phyloP scores from a whole-genome alignment of 2,797 vertebrate genomes.

The Pseudochromis fuscus region DNA sequence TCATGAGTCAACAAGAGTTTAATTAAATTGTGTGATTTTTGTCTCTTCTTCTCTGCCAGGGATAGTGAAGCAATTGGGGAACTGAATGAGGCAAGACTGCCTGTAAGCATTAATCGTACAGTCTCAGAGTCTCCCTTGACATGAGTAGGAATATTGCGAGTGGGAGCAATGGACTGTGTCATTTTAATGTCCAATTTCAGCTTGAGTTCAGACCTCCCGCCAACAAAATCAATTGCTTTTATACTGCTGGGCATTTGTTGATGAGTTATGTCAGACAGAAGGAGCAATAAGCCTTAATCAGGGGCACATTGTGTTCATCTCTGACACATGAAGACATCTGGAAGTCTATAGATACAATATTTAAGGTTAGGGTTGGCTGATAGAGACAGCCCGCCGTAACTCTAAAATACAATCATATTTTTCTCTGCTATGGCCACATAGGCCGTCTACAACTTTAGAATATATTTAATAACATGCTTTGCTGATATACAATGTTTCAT shows the following conservation, averaged over 20 bases:
- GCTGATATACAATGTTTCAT: neutral
- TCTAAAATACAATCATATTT: neutral
- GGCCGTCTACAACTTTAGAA: neutral
- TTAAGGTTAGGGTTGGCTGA: conserved; percentile 6
- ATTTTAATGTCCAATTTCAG: conserved; percentile 81
- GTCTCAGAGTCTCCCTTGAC: conserved; percentile 63
- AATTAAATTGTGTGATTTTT: conserved; percentile 53
- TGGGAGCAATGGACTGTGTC: conserved; percentile 77
- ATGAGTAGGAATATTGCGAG: conserved; percentile 66
- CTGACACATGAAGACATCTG: conserved; percentile 41
- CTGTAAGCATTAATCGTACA: conserved; percentile 71
- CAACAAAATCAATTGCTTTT: conserved; percentile 74
- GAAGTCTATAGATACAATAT: conserved; percentile 11
- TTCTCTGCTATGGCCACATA: neutral
- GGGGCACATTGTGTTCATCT: conserved; percentile 44
- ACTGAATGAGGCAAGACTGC: conserved; percentile 55
- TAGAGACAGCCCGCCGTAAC: conserved; percentile 3
- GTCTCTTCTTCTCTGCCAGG: conserved; percentile 23
- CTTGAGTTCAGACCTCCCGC: conserved; percentile 75
- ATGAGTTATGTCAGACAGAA: conserved; percentile 71
- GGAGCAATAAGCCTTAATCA: conserved; percentile 68
- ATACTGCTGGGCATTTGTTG: conserved; percentile 72
- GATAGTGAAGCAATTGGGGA: conserved; percentile 18
- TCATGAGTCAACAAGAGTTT: conserved; percentile 53
- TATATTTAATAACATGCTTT: neutral